Evolutionary conservation across 1,140 invertebrate genomes (phyloP), one percentile per base, ranked within the genome.

Genomic region (Caerostris extrusa): DNA sequence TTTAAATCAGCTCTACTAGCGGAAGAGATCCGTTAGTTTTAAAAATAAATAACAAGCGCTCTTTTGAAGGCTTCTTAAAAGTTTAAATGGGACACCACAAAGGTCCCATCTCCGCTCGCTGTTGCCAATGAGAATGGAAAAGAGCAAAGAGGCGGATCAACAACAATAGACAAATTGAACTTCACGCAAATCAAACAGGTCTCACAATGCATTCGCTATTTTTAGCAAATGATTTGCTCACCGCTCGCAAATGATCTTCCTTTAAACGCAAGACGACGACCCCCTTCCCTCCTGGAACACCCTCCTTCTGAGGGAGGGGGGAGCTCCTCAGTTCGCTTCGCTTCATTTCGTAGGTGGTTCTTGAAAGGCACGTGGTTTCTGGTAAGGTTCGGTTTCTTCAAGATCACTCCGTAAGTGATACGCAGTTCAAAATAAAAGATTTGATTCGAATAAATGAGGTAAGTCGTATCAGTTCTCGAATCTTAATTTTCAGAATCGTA

Each of bases 161-260:
- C 86, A 61, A 88, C 61, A 88, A 53, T 57, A 64, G 86, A 88
- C 57, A 85, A 85, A 85, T 85, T 85, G 83, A 85, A 85, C 17
- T 60, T 85, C 83, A 88, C 86, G 58, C 86, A 64, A 88, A 88
- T 88, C 86, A 88, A 88, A 88, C 86, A 88, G 86, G 86, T 88
- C 50, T 64, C 50, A 88, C 86, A 88, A 88, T 67, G 17, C 86
- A 88, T 64, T 64, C 14, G 60, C 86, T 88, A 88, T 88, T 88
- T 88, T 88, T 88, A 64, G 86, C 58, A 64, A 88, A 88, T 88
- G 86, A 88, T 88, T 67, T 58, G 56, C 86, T 61, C 86, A 53
- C 82, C 86, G 86, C 86, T 64, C 14, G 19, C 12, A 53, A 53
- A 64, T 53, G 56, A 61, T 88, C 86, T 64, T 88, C 56, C 56